phyloP scores from a whole-genome alignment of 1,140 invertebrate genomes.

The Camponotus pennsylvanicus region DNA sequence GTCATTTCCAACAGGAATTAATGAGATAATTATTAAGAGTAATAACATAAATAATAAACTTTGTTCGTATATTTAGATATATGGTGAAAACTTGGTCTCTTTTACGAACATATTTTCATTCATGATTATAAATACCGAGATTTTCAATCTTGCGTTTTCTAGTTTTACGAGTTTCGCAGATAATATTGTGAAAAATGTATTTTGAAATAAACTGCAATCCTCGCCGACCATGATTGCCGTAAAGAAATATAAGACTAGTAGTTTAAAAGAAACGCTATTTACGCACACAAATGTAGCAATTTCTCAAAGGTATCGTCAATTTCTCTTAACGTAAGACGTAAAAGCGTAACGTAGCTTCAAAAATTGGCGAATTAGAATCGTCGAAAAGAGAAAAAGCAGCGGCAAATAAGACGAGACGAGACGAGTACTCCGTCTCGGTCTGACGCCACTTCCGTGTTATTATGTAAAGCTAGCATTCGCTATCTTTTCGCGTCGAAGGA shows the following conservation, averaged over 20 bases:
- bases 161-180: conserved; percentile 6
- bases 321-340: conserved; percentile 9
- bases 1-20: not conserved
- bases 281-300: not conserved
- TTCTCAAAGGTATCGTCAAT: not conserved
- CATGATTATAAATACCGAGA: not conserved
- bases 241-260: not conserved
- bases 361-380: conserved; percentile 20
- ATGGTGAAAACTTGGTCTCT: not conserved
- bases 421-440: conserved; percentile 40
- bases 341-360: not conserved
- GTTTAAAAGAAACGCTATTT: not conserved
- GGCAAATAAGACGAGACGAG: conserved; percentile 12
- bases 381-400: conserved; percentile 43
- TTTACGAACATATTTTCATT: not conserved
- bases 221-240: not conserved
- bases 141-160: not conserved
- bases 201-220: not conserved
- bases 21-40: not conserved
- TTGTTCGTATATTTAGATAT: not conserved
- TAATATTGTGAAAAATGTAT: not conserved
- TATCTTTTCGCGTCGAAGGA: conserved; percentile 49
- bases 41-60: not conserved
- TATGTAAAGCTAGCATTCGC: conserved; percentile 58
- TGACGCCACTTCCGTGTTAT: conserved; percentile 57